Base-by-base conservation (phyloP, 2,888 invertebrate species). In the Halictus quadricinctus region DNA sequence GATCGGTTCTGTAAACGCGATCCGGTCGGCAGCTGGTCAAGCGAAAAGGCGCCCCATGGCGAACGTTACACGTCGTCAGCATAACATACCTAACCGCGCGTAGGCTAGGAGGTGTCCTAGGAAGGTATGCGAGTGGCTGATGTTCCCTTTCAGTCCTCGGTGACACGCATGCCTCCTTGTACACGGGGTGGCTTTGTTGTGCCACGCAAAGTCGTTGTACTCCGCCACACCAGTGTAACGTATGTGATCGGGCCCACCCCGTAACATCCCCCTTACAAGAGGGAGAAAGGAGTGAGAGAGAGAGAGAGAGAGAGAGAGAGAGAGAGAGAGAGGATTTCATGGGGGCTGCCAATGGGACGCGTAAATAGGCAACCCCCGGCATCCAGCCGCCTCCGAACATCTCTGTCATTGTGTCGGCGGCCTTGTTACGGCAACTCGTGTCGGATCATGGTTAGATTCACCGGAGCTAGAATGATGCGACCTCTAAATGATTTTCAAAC, bases 21-120 rank as follows among this genome's bases (percentile, higher is more conserved):
- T 80, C 80, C 84, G 75, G 86, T 75, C 75, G 79, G 89, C 92
- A 92, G 93, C 92, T 93, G 86, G 93, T 93, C 92, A 92, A 93
- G 92, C 92, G 90, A 88, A 88, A 83, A 85, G 73, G 84, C 86
- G 84, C 86, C 92, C 93, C 87, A 89, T 83, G 79, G 93, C 36
- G 93, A 88, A 84, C 84, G 90, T 90, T 89, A 89, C 88, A 81
- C 88, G 90, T 85, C 89, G 90, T 81, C 89, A 90, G 13, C 25
- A 25, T 54, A 54, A 54, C 54, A 54, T 8, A 90, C 89, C 89
- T 88, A 88, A 88, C 88, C 83, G 80, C 87, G 82, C 41, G 29
- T 60, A 60, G 60, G 36, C 72, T 66, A 54, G n/a, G 54, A 41
- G 66, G 60, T 60, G 25, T 29, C 69, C 70, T 54, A 54, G 60